Conservation (phyloP, 2,797 vertebrate species). For the Myotis vivesi region DNA sequence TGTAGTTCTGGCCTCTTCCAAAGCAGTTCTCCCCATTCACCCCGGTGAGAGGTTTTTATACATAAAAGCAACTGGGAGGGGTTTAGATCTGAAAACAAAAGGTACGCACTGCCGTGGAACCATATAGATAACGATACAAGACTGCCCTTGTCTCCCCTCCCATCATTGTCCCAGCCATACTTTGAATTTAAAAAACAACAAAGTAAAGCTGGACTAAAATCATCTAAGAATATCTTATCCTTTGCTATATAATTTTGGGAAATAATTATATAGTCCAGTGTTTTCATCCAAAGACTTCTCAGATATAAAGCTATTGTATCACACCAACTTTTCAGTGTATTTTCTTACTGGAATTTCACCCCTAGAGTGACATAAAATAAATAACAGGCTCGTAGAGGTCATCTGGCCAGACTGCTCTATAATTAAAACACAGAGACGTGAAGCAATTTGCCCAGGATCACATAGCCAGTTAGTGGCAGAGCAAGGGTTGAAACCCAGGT, state of each 20-base stretch:
- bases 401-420: neutral
- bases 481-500: neutral
- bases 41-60: neutral
- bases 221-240: neutral
- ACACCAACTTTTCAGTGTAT: neutral
- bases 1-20: neutral
- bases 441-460: neutral
- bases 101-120: neutral
- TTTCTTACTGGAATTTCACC: constrained; percentile 31
- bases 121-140: neutral
- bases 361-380: neutral
- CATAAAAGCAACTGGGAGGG: neutral
- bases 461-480: neutral
- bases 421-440: neutral
- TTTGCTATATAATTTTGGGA: constrained; percentile 23
- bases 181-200: neutral
- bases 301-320: neutral
- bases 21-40: neutral
- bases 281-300: constrained; percentile 47
- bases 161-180: neutral
- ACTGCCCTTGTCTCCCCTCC: neutral
- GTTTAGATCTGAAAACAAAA: neutral
- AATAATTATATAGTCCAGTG: constrained; percentile 36
- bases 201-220: constrained; percentile 7
- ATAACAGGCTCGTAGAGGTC: neutral